Evolutionary conservation across 2,797 vertebrate species (phyloP).

Genomic region (Hyperoplus lanceolatus): DNA sequence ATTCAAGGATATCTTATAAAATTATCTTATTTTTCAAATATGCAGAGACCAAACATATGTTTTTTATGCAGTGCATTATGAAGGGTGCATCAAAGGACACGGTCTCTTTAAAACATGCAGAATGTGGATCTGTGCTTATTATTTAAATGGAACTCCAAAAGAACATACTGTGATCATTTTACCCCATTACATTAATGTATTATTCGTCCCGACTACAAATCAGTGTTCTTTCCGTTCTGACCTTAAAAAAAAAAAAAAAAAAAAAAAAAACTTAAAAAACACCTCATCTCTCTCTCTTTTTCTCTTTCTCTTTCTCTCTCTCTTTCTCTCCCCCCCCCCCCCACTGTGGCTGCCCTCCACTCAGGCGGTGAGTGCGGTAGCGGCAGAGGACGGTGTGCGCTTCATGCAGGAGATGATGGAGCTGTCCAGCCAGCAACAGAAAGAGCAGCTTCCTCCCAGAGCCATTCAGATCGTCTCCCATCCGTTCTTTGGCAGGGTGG

Average conservation of each 20-base stretch:
- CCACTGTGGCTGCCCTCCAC: slow-evolving; percentile 9
- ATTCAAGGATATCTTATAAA: too few relatives aligned
- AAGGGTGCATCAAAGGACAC: neutral
- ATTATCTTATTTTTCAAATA: slow-evolving; percentile 7
- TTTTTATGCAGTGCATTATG: neutral
- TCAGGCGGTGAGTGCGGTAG: slow-evolving; percentile 95
- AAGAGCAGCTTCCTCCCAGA: slow-evolving; percentile 97
- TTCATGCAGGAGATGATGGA: slow-evolving; percentile 99
- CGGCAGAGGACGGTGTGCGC: slow-evolving; percentile 96
- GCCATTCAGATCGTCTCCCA: slow-evolving; percentile 98
- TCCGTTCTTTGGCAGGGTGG: slow-evolving; percentile 97
- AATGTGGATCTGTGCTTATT: neutral
- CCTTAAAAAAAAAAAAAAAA: too few relatives aligned
- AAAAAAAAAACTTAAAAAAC: neutral
- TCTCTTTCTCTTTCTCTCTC: neutral
- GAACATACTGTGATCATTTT: neutral
- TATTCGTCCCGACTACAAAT: neutral
- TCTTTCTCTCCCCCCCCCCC: slow-evolving; percentile 10
- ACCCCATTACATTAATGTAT: neutral
- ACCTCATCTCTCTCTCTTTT: too few relatives aligned
- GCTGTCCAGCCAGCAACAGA: slow-evolving; percentile 98
- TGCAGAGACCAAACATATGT: neutral
- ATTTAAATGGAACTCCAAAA: slow-evolving; percentile 1
- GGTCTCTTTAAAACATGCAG: neutral
- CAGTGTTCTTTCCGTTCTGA: neutral